Evolutionary conservation across 2,797 vertebrate genomes (phyloP).

Genomic region (Octomys mimax): DNA sequence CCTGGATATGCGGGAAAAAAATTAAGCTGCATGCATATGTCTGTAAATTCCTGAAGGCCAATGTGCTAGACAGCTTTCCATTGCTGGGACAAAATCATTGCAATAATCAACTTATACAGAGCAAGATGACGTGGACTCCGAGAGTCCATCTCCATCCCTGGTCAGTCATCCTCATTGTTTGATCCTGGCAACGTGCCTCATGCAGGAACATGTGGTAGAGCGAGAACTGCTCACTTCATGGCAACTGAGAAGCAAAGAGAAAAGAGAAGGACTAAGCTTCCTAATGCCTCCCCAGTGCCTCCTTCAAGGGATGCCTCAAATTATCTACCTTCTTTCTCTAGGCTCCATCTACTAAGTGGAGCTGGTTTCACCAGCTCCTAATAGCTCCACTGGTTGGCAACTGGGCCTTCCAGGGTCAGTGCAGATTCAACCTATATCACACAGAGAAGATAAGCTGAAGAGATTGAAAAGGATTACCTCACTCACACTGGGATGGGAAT

Average conservation of each 20-base stretch:
- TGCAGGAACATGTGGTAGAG: too few relatives aligned
- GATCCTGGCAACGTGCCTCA: too few relatives aligned
- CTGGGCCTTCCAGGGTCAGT: rapidly evolving
- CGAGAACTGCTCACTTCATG: background rate
- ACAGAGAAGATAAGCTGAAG: background rate
- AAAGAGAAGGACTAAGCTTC: background rate
- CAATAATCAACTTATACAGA: too few relatives aligned
- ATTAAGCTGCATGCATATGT: background rate
- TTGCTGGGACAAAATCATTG: too few relatives aligned
- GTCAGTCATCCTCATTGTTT: too few relatives aligned
- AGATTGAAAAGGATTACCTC: background rate
- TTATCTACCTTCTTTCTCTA: background rate
- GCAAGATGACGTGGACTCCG: background rate
- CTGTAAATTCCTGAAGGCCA: background rate
- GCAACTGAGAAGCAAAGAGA: background rate
- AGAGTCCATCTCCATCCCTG: background rate
- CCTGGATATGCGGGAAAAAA: background rate
- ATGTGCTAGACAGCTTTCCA: background rate
- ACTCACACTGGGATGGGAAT: background rate
- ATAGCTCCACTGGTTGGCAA: background rate
- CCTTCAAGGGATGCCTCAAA: background rate
- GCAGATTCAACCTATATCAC: background rate
- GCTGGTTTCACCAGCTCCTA: background rate
- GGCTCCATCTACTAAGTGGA: too few relatives aligned
- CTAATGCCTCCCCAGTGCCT: too few relatives aligned